Evolutionary conservation across 2,888 invertebrate species (phyloP), one percentile per base, ranked within the genome.

Genomic region (Chrysotoxum bicinctum): DNA sequence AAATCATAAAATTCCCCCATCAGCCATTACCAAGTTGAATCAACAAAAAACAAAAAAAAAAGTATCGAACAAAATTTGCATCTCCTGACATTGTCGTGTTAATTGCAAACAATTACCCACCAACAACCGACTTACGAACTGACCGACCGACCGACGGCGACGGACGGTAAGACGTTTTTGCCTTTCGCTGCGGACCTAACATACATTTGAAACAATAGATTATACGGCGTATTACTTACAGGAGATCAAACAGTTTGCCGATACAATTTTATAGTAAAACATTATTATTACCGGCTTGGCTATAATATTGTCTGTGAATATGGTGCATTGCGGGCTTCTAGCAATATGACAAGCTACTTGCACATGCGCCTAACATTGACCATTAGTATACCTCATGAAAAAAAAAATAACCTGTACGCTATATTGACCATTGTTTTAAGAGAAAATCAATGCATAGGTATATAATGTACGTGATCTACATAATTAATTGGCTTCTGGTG

Each of bases 51-150:
- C 0, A 60, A 60, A 37, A 23, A 58, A 58, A 40, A 56, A n/a
- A 6, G n/a, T 40, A 40, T 1, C 48, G 26, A 56, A n/a, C n/a
- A n/a, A n/a, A 84, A 84, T 84, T 84, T 84, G 79, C 84, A 84
- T 84, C 84, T 84, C 37, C 54, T 76, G 80, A 54, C 84, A 80
- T 84, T 79, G 84, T 75, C 75, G 75, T 75, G 75, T 80, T 84
- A 79, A 84, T 79, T 84, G 79, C 79, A 52, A 84, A 66, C 74
- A 75, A 75, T 79, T 66, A 84, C 66, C 48, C 10, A 66, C 79
- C 32, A 52, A 32, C 32, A 52, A 32, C 30, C 2, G n/a, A 70
- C 72, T 32, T 30, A 64, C 9, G 7, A 56, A 21, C 10, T 2
- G 26, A 16, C n/a, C 19, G n/a, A 0, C 35, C 56, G 12, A 35